A percentile compares a stretch with the other conserved stretches of the same genome.
Evolutionary conservation across 2,797 vertebrate species (phyloP).

Genomic region (Xiphophorus birchmanni): DNA sequence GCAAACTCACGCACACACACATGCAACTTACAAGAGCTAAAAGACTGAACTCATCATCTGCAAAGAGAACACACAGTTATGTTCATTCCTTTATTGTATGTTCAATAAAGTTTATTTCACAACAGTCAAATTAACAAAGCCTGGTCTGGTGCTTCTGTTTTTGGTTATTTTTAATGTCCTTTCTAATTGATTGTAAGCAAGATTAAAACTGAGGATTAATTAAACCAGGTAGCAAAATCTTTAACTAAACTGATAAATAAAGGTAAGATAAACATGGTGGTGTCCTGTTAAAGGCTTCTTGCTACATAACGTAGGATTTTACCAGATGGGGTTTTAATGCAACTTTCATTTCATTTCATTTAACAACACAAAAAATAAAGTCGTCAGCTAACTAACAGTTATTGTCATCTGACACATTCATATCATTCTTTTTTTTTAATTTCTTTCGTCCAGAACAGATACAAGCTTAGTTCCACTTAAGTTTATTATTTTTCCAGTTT

Average conservation of each 20-base stretch:
- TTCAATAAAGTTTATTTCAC: neutral
- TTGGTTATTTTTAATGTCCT: neutral
- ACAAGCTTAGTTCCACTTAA: neutral
- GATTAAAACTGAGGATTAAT: neutral
- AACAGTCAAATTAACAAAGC: neutral
- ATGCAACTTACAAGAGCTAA: slow-evolving; percentile 69
- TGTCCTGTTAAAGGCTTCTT: neutral
- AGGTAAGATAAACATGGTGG: neutral
- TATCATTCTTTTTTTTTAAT: neutral
- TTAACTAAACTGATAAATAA: neutral
- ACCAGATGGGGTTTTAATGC: neutral
- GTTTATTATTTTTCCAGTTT: neutral
- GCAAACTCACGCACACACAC: slow-evolving; percentile 18
- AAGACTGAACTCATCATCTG: slow-evolving; percentile 60
- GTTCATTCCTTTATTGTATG: neutral
- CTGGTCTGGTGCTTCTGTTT: neutral
- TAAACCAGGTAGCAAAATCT: neutral
- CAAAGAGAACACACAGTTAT: slow-evolving; percentile 53
- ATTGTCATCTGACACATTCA: neutral
- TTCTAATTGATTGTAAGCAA: neutral
- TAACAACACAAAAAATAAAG: neutral
- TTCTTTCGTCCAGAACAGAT: neutral
- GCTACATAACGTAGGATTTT: neutral
- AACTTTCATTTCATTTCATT: neutral
- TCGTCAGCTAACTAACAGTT: neutral